Evolutionary conservation across 1,140 invertebrate genomes (phyloP).

Genomic region (Brachionus angularis): DNA sequence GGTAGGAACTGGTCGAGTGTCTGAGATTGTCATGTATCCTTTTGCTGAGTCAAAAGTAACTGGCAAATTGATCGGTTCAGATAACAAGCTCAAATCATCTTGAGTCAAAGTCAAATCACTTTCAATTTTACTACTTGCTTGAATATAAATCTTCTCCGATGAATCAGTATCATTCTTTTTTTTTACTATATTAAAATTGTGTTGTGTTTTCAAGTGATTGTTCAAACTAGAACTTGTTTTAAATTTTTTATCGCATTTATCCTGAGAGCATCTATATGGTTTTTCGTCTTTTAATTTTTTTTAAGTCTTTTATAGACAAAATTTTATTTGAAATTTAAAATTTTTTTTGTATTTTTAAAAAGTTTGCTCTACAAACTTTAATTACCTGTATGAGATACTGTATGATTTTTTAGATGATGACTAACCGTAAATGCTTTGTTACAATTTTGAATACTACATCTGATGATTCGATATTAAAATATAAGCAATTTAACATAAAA

Average conservation of each 20-base stretch:
- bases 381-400: conserved; percentile 67
- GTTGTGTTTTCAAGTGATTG: conserved; percentile 29
- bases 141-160: conserved; percentile 12
- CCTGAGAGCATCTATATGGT: conserved; percentile 31
- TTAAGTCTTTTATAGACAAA: too few species aligned
- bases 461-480: conserved; percentile 56
- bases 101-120: not conserved
- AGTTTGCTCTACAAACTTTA: not conserved
- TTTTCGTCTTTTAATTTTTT: too few species aligned
- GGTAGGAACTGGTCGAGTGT: not conserved
- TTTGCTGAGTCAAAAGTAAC: conserved; percentile 17
- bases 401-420: conserved; percentile 84
- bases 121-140: too few species aligned
- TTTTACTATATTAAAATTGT: conserved; percentile 39
- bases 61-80: not conserved
- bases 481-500: conserved; percentile 45
- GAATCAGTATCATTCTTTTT: conserved; percentile 14
- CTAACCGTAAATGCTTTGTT: conserved; percentile 85
- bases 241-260: conserved; percentile 37
- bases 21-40: conserved; percentile 7
- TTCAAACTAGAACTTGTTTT: conserved; percentile 31
- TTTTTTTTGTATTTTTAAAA: not conserved
- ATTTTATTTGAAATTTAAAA: too few species aligned
- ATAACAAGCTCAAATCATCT: not conserved
- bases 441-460: conserved; percentile 75